These are phyloP conservation scores for Helleia helle DNA, from an alignment of 2,888 invertebrate species.

Conservation along the genomic window DNA sequence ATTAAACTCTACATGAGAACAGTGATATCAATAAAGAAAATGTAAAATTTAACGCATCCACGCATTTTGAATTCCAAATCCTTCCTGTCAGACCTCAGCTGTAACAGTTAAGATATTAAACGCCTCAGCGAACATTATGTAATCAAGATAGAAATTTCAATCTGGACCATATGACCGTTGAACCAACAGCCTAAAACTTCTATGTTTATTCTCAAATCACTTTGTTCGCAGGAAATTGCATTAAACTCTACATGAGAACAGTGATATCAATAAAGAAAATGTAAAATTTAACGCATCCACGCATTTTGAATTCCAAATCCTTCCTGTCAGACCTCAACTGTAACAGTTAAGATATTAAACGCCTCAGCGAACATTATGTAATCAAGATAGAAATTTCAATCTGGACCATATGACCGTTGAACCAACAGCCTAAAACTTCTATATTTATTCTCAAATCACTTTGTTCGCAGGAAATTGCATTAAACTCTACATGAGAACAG, in stretches of 20 bases:
- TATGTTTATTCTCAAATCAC: too few species aligned
- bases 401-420: too few species aligned
- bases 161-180: too few species aligned
- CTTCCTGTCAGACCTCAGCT: conserved; percentile 17
- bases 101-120: conserved; percentile 16
- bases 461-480: too few species aligned
- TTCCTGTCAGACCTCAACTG: conserved; percentile 17
- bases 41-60: conserved; percentile 5
- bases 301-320: conserved; percentile 13
- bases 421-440: too few species aligned
- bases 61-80: conserved; percentile 13
- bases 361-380: conserved; percentile 26
- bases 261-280: neutral
- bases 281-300: conserved; percentile 6
- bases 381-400: conserved; percentile 32
- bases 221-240: too few species aligned
- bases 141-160: conserved; percentile 33
- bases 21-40: neutral
- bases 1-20: too few species aligned
- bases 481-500: too few species aligned
- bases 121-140: conserved; percentile 25
- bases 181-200: too few species aligned
- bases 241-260: too few species aligned
- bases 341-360: conserved; percentile 21
- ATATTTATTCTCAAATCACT: too few species aligned